A percentile compares a stretch with the other conserved stretches of the same genome.
Evolutionary conservation across 2,888 invertebrate species (phyloP).

Genomic region (Sminthurinus aureus): DNA sequence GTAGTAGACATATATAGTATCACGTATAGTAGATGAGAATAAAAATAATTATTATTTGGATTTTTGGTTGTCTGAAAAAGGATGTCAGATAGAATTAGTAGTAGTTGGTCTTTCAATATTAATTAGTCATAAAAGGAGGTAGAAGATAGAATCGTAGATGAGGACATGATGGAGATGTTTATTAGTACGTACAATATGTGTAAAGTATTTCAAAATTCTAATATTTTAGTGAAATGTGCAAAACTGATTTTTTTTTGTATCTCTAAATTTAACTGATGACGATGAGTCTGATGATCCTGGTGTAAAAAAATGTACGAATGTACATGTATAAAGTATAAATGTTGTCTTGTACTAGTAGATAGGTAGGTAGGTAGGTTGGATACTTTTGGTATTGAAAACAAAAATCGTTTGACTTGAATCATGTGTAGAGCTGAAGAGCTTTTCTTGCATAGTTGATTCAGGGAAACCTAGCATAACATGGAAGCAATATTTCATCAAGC

Average conservation of each 20-base stretch:
- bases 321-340: background rate
- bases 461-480: background rate
- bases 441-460: background rate
- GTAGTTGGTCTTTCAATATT: no score
- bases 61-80: no score
- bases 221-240: background rate
- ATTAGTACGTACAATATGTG: background rate
- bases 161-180: no score
- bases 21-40: no score
- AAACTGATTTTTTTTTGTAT: background rate
- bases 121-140: background rate
- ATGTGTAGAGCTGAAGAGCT: background rate
- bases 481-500: conserved; percentile 9
- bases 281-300: background rate
- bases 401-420: no score
- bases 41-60: no score
- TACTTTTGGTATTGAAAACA: background rate
- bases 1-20: no score
- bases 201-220: background rate
- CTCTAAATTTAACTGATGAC: conserved; percentile 17
- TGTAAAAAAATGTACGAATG: background rate
- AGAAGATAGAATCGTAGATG: background rate
- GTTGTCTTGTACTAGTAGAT: background rate
- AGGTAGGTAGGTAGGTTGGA: background rate
- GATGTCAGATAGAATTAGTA: no score